Percentiles rank a stretch among this genome's conserved stretches.
Conservation (phyloP, 2,888 invertebrate species). For the Aporophyla nigra region DNA sequence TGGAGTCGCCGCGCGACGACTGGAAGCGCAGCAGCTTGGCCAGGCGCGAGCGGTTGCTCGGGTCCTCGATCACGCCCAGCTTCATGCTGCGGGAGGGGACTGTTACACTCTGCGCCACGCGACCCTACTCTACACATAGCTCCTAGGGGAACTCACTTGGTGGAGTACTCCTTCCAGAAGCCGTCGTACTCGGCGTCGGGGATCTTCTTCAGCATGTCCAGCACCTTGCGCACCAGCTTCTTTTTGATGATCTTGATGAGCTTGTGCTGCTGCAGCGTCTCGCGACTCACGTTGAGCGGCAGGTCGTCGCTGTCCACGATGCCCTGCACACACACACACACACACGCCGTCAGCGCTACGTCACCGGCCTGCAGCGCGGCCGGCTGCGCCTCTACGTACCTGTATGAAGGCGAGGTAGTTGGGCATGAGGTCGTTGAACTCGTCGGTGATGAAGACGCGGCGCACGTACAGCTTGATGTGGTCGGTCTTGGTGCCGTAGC, state of each 20-base stretch:
- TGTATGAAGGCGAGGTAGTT: conserved; percentile 98
- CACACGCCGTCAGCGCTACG: neutral
- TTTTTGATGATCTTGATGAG: conserved; percentile 99
- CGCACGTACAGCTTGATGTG: conserved; percentile 99
- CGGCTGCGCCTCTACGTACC: conserved; percentile 85
- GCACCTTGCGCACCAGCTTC: conserved; percentile 98
- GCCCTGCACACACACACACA: conserved; percentile 89
- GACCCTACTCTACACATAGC: neutral
- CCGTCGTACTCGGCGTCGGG: conserved; percentile 96
- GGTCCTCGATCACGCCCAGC: conserved; percentile 99
- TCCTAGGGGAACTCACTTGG: conserved; percentile 92
- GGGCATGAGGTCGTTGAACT: conserved; percentile 99
- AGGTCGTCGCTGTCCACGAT: conserved; percentile 99
- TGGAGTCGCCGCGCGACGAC: conserved; percentile 93
- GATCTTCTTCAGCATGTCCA: conserved; percentile 99
- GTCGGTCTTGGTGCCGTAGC: conserved; percentile 98
- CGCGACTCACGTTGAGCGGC: conserved; percentile 99
- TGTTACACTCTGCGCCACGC: neutral
- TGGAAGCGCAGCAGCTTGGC: conserved; percentile 98
- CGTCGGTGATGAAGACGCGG: conserved; percentile 99
- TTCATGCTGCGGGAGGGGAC: conserved; percentile 92
- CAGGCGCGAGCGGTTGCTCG: conserved; percentile 98
- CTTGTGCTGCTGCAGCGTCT: conserved; percentile 99
- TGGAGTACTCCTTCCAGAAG: conserved; percentile 99
- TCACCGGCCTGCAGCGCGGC: conserved; percentile 74